Base-by-base conservation (phyloP, 2,113 vertebrate species). In the Ceuthmochares aereus region DNA sequence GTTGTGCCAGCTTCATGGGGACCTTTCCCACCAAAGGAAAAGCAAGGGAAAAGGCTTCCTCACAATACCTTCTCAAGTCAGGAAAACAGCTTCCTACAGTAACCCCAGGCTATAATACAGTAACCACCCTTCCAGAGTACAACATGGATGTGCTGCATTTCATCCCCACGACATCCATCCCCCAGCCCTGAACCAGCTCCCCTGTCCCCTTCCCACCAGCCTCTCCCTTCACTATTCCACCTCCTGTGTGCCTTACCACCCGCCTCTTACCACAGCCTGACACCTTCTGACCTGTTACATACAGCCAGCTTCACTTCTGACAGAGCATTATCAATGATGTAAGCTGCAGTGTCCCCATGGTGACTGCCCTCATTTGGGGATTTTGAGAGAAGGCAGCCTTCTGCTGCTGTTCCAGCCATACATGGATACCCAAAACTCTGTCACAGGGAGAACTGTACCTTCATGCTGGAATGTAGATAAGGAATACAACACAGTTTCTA, bases 191-290 rank as follows among this genome's bases (percentile, higher is more conserved):
- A 75, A 29, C 9, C 13, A 29, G 18, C 34, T 72, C 9, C 49
- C 26, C 29, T 25, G 12, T 6, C 4, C 15, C n/a, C 30, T 66
- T 66, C 30, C n/a, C 11, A 26, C 7, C 60, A 77, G 23, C 26
- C 32, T 72, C 32, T 68, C 47, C 34, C 12, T 26, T 84, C 11
- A 8, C 49, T 54, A 34, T 22, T 14, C 22, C 37, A 45, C 27
- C 47, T 58, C 20, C 76, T 1, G 0, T 1, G 0, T 37, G 27
- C 45, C 73, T 43, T 37, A 25, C 32, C 64, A 26, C 68, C 91
- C 4, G 1, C 8, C 7, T 36, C 34, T n/a, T 25, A 29, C 12
- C 9, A 4, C 30, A 58, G 7, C 3, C 3, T 0, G 2, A 40
- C 23, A 74, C 32, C 20, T 49, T 70, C 64, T 14, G 4, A 56